Evolutionary conservation across 37 sponge, comb jelly and placozoan species (phyloP).

Genomic region (Geodia barretti): DNA sequence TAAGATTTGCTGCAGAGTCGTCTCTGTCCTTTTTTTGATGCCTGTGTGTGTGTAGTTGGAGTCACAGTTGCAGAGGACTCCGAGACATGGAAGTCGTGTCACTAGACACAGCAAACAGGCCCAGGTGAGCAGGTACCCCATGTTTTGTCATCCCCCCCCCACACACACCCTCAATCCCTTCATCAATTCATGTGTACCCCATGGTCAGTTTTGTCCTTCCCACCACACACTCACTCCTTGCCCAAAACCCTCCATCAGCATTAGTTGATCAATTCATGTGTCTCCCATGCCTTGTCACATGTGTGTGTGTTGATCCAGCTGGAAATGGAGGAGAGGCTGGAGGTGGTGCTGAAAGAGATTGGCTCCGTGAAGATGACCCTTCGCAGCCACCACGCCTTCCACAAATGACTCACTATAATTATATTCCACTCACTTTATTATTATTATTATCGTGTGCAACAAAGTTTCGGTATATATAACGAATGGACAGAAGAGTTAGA

Average conservation of each 20-base stretch:
- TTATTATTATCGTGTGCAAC: background rate
- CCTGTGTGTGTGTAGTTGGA: constrained; percentile 28
- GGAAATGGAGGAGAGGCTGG: constrained; percentile 39
- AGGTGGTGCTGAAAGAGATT: constrained; percentile 59
- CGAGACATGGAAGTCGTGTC: constrained; percentile 13
- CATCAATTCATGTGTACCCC: background rate
- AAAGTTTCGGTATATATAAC: too few relatives aligned
- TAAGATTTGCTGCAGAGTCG: background rate
- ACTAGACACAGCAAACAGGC: constrained; percentile 20
- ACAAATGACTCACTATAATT: constrained; percentile 2
- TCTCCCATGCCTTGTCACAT: background rate
- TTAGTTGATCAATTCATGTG: too few relatives aligned
- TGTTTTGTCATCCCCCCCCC: constrained; percentile 13
- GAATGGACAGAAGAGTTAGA: too few relatives aligned
- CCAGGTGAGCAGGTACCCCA: constrained; percentile 26
- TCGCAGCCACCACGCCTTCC: constrained; percentile 36
- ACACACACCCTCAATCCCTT: constrained; percentile 23
- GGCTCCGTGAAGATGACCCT: constrained; percentile 49
- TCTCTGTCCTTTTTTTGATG: background rate
- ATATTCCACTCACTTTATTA: background rate
- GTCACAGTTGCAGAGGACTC: constrained; percentile 31
- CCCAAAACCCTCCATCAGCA: background rate
- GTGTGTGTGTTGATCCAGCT: constrained; percentile 13
- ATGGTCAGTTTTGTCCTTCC: too few relatives aligned
- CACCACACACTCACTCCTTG: background rate